Conservation (phyloP, 2,113 vertebrate genomes). For the Rhabdomys dilectus region DNA sequence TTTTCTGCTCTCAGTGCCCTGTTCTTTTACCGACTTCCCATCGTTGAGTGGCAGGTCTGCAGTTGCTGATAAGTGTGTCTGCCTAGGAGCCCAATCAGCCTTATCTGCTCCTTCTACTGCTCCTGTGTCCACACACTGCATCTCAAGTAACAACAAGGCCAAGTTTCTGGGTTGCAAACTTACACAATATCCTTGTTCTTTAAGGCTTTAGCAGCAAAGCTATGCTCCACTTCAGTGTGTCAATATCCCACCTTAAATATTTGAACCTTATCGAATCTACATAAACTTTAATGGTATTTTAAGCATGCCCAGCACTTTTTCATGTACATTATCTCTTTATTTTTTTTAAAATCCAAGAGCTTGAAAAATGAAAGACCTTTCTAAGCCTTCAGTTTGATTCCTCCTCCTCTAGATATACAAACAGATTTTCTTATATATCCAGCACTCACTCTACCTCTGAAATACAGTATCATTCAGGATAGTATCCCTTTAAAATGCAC, state of each 20-base stretch:
- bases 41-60: neutral
- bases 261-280: neutral
- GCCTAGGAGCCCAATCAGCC: neutral
- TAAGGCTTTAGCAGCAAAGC: neutral
- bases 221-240: neutral
- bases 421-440: neutral
- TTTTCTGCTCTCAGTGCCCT: neutral
- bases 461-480: neutral
- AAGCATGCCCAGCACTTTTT: neutral
- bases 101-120: conserved; percentile 30
- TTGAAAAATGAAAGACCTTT: conserved; percentile 3
- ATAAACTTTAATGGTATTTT: conserved; percentile 8
- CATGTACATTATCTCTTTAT: neutral
- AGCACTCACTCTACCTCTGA: neutral
- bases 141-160: neutral
- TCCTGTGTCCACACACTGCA: neutral
- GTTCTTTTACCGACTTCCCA: neutral
- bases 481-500: neutral
- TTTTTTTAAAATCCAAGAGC: neutral
- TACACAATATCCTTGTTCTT: neutral
- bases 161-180: neutral
- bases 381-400: neutral
- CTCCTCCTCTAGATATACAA: neutral
- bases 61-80: conserved; percentile 57
- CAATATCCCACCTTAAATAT: neutral